A percentile compares a stretch with the other conserved stretches of the same genome.
Evolutionary conservation across 1,140 invertebrate genomes (phyloP).

Genomic region (Brachionus sp.): DNA sequence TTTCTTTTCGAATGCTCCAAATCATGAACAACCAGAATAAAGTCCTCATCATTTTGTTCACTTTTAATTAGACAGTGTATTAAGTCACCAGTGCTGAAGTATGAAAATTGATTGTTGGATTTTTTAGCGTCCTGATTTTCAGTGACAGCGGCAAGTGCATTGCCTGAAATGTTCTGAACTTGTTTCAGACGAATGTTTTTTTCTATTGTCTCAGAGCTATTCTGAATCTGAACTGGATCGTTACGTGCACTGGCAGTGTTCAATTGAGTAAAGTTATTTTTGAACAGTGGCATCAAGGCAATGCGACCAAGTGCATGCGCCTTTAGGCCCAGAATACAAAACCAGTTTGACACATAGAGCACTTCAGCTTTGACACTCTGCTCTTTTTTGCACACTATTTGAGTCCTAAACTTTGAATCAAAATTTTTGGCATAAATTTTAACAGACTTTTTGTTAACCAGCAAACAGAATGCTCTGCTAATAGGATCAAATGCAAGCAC

Average conservation of each 20-base stretch:
- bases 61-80: neutral
- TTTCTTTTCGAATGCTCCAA: neutral
- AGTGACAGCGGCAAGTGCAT: neutral
- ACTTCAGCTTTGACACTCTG: constrained; percentile 50
- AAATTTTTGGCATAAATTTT: constrained; percentile 45
- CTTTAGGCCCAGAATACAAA: constrained; percentile 50
- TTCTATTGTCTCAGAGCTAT: neutral
- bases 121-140: neutral
- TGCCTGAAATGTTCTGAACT: neutral
- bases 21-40: neutral
- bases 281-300: constrained; percentile 50
- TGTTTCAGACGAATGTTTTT: neutral
- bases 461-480: constrained; percentile 47
- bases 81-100: neutral
- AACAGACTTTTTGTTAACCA: constrained; percentile 45
- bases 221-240: neutral
- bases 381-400: constrained; percentile 47
- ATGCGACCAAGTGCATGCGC: constrained; percentile 50
- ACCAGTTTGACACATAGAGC: constrained; percentile 50
- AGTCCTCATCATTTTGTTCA: neutral
- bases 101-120: neutral
- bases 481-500: constrained; percentile 47
- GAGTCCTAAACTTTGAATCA: constrained; percentile 1
- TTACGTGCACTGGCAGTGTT: neutral
- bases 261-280: constrained; percentile 42